Conservation (phyloP, 2,797 vertebrate genomes). For the Natrix natrix region DNA sequence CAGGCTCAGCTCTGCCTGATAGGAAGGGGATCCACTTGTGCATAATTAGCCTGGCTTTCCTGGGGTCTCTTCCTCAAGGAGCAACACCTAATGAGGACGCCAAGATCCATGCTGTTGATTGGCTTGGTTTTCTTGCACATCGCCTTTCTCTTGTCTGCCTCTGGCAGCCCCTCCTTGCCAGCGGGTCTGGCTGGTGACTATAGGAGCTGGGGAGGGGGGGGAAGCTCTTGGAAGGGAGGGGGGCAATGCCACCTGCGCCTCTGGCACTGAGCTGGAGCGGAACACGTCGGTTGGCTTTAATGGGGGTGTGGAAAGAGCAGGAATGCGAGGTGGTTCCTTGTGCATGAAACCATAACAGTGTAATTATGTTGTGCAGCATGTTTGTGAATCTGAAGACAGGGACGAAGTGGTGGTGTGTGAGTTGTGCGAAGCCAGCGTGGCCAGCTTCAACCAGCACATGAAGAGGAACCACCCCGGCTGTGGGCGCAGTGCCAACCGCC, state of each 20-base stretch:
- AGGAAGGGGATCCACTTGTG: neutral
- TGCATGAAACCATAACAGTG: neutral
- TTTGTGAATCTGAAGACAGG: conserved; percentile 94
- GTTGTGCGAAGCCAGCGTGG: conserved; percentile 91
- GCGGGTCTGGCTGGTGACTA: too few species aligned
- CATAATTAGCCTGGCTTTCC: neutral
- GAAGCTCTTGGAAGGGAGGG: neutral
- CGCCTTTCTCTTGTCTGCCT: neutral
- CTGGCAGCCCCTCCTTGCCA: neutral
- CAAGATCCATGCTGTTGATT: neutral
- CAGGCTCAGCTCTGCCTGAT: neutral
- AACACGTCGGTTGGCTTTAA: neutral
- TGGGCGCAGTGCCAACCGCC: conserved; percentile 92
- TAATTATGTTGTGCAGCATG: conserved; percentile 78
- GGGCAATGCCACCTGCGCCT: neutral
- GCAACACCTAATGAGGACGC: too few species aligned
- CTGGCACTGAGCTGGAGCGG: neutral
- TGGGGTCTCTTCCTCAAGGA: neutral
- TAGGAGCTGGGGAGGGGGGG: neutral
- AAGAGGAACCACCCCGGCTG: conserved; percentile 96
- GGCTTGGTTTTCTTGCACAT: neutral
- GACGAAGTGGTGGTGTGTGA: conserved; percentile 96
- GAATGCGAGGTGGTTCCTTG: neutral
- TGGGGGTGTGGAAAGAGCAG: neutral
- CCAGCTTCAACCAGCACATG: conserved; percentile 99